A percentile compares a stretch with the other conserved stretches of the same genome.
Conservation (phyloP, 2,797 vertebrate genomes). For the Acipenser ruthenus region DNA sequence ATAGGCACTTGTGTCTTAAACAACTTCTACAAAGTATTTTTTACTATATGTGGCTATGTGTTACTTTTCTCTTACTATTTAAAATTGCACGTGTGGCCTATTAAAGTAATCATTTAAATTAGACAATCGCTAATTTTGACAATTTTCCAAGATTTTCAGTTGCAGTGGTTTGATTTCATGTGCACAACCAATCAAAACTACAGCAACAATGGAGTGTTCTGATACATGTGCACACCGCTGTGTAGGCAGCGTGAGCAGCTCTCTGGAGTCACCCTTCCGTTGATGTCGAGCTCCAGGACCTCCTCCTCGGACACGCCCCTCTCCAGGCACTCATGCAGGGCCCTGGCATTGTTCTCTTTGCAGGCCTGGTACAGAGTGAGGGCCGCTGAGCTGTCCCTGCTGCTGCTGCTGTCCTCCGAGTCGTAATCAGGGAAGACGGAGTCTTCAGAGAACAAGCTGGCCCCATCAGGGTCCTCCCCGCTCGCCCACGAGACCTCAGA, state of each 20-base stretch:
- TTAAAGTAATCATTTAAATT: no score
- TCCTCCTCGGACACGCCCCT: slow-evolving; percentile 61
- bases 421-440: slow-evolving; percentile 61
- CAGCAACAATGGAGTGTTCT: no score
- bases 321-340: slow-evolving; percentile 57
- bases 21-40: no score
- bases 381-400: fast-evolving
- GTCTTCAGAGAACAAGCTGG: slow-evolving; percentile 63
- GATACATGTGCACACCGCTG: no score
- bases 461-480: slow-evolving; percentile 44
- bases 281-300: slow-evolving; percentile 71
- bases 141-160: no score
- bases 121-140: no score
- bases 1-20: no score
- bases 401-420: slow-evolving; percentile 12
- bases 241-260: background rate
- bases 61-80: no score
- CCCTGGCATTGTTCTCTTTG: slow-evolving; percentile 49
- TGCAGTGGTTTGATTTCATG: no score
- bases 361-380: slow-evolving; percentile 73
- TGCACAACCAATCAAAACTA: no score
- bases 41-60: no score
- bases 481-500: slow-evolving; percentile 32
- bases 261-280: slow-evolving; percentile 65
- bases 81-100: no score